phyloP scores from a whole-genome alignment of 1,140 invertebrate species.

The Drosophila pseudoananassae region DNA sequence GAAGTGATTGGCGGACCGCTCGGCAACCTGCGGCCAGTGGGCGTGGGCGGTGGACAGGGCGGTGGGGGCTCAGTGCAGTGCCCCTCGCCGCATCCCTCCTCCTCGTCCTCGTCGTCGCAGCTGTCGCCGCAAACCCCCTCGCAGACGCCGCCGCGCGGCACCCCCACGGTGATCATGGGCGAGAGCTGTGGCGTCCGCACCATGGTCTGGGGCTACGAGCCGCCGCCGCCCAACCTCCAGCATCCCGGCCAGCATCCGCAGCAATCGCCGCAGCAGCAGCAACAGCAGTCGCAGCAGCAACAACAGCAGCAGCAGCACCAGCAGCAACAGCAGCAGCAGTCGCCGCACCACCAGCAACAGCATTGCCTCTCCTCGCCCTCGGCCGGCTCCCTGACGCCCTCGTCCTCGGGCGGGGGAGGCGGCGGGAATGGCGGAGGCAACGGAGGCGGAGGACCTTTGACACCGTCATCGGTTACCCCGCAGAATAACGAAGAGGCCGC shows the following conservation, averaged over 20 bases:
- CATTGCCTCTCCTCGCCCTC: constrained; percentile 75
- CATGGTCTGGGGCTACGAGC: constrained; percentile 91
- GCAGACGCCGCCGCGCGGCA: constrained; percentile 87
- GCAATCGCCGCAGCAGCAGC: constrained; percentile 53
- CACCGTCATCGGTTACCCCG: constrained; percentile 40
- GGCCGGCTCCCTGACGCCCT: constrained; percentile 73
- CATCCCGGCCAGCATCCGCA: constrained; percentile 48
- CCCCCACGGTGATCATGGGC: constrained; percentile 95
- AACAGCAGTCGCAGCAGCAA: constrained; percentile 60
- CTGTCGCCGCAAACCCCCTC: constrained; percentile 86
- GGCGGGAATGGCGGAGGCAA: constrained; percentile 3
- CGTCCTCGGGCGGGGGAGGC: constrained; percentile 78
- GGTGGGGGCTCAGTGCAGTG: constrained; percentile 55
- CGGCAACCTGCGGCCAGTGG: constrained; percentile 85
- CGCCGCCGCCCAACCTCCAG: constrained; percentile 68
- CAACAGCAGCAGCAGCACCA: constrained; percentile 66
- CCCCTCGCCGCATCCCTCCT: constrained; percentile 84
- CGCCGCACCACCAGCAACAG: constrained; percentile 67
- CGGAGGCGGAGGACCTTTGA: constrained; percentile 4
- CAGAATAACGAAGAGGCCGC: constrained; percentile 91
- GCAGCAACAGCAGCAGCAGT: constrained; percentile 83
- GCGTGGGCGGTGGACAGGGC: constrained; percentile 16
- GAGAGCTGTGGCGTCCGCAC: constrained; percentile 95
- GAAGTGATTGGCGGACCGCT: constrained; percentile 90
- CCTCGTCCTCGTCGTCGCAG: constrained; percentile 83